Base-by-base conservation (phyloP, 2,113 vertebrate species). In the Hippolais icterina region DNA sequence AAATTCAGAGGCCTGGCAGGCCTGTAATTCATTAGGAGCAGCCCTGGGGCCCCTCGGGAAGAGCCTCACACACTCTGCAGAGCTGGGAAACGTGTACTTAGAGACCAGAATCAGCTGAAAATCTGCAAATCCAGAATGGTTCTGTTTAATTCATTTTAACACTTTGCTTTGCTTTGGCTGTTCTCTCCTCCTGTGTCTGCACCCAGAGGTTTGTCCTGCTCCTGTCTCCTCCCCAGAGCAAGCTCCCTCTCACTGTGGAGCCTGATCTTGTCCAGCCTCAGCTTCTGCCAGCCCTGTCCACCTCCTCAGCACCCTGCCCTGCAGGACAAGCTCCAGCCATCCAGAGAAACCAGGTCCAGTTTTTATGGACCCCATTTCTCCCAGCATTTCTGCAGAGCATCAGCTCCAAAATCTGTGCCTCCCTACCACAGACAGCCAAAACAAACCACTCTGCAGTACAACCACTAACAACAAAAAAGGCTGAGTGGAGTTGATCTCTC, bases 21-120 rank as follows among this genome's bases (percentile, higher is more conserved):
- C 10, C 91, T 83, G 56, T 46, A 89, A 96, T 83, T 95, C 76
- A 90, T 83, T 81, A 93, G 85, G 37, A 90, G n/a, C 84, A 90
- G 87, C 50, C 60, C 13, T 17, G 2, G 7, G 29, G 66, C 57
- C 95, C 66, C 82, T 44, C 0, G 2, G 79, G 93, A 93, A 35
- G 22, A 31, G 39, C 54, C 59, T 68, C 46, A n/a, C 17, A 31
- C 5, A 22, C 75, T n/a, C 49, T 1, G 6, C 84, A 63, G 63
- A 85, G 68, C 59, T 57, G 18, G 6, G 39, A 74, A 93, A 66
- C 0, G 4, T 11, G 25, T 2, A 11, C 57, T 50, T 2, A n/a
- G 84, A 82, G 71, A 54, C 44, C 9, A 37, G 35, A 66, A 70
- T 14, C 23, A 10, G 71, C 33, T 52, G 65, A 27, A 95, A 83